Evolutionary conservation across 2,113 vertebrate genomes (phyloP), one percentile per base, ranked within the genome.

Genomic region (Zeus faber): DNA sequence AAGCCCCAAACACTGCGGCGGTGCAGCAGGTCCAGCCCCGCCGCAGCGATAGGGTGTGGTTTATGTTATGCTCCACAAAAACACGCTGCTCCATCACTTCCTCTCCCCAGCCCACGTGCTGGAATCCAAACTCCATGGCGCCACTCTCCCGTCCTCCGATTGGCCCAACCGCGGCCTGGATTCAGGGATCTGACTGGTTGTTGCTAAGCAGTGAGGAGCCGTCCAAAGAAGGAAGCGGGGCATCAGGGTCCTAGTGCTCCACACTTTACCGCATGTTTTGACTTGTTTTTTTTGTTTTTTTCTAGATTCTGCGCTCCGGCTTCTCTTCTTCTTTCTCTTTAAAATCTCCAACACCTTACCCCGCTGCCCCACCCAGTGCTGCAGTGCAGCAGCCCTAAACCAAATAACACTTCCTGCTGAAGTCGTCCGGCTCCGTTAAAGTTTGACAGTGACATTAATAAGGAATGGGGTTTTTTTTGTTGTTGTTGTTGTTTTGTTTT

Each of bases 181-280:
- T 73, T 62, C 49, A 6, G 24, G 27, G 57, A 73, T 83, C 71
- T 68, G 75, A 90, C 89, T 91, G 57, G 90, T 90, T 91, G 90
- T 91, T 91, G 89, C 90, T 85, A 91, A 91, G 90, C 88, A 90
- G 90, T 90, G 82, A 86, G 82, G 70, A 84, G 80, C 77, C 74
- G 74, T 62, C 49, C 60, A 63, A 79, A 79, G 80, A 74, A 66
- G 83, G 81, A 84, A 72, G 70, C 81, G 76, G 75, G 41, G 66
- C 33, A 61, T 43, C 84, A 7, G 79, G 88, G 89, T 89, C 88
- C 85, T 83, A 53, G 68, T 54, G 70, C 80, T 59, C 47, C 70
- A 24, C 56, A 31, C 40, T 43, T 49, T 31, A 46, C 10, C 33
- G 11, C 11, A n/a, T 11, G 33, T 6, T 4, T 33, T 33, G 14